These are phyloP conservation scores for Epinephelus moara DNA, from an alignment of 2,113 vertebrate species.

Conservation along the genomic window DNA sequence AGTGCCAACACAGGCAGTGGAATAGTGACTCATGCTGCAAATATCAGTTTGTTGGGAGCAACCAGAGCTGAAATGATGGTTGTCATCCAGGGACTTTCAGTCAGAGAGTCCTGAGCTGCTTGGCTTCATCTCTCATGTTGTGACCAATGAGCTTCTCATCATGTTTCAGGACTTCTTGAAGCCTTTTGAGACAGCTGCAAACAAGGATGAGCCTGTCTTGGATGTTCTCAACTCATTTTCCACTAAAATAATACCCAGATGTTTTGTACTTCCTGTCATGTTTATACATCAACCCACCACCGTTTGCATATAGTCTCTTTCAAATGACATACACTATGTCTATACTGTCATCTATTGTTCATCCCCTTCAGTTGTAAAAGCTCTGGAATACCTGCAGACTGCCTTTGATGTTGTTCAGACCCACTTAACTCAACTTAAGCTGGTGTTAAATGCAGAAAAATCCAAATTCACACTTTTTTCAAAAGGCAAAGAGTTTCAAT, in stretches of 20 bases:
- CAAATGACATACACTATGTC: too few species aligned
- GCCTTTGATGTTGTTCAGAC: too few species aligned
- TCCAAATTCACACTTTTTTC: too few species aligned
- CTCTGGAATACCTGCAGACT: too few species aligned
- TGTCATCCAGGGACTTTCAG: neutral
- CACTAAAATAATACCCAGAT: neutral
- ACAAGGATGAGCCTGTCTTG: neutral
- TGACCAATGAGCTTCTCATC: neutral
- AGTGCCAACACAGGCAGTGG: neutral
- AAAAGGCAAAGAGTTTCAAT: too few species aligned
- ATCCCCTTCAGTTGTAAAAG: too few species aligned
- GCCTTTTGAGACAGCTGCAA: slow-evolving; percentile 11
- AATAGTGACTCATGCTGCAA: neutral
- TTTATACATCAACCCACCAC: too few species aligned
- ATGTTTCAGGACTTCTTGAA: neutral
- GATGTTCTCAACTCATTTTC: neutral
- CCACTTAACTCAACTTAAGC: too few species aligned
- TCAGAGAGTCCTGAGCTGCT: slow-evolving; percentile 2
- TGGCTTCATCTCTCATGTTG: neutral
- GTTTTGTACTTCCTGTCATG: too few species aligned
- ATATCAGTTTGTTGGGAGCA: neutral
- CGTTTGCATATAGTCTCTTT: too few species aligned
- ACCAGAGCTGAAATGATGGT: neutral
- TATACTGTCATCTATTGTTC: too few species aligned
- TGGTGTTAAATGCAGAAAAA: too few species aligned